Evolutionary conservation across 2,113 vertebrate species (phyloP), one percentile per base, ranked within the genome.

Genomic region (Stigmatopora nigra): DNA sequence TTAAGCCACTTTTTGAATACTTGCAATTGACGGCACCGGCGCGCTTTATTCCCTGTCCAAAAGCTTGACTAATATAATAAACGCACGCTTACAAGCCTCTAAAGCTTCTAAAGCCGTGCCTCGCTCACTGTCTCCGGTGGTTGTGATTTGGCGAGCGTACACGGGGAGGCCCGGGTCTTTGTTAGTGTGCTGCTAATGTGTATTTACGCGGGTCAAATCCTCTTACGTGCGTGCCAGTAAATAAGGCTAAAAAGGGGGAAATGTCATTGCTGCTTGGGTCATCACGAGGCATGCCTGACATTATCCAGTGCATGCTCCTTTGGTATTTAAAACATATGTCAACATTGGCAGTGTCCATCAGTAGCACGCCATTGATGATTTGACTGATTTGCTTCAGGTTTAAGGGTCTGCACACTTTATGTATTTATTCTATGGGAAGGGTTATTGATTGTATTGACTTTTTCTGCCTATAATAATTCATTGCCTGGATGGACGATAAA

Each of bases 181-280:
- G 20, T 79, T 49, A 82, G 84, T 77, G 71, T 55, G 51, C 38
- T 66, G 35, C 60, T 77, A 79, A 82, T 74, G 83, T 80, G 82
- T 68, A 63, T 81, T 82, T 79, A 81, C 79, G 69, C 6, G 65
- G 68, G 64, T 80, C 70, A 82, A 80, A 84, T 86, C 82, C 77
- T 78, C 81, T 84, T 81, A 79, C 45, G 68, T 14, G 52, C 25
- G 44, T 53, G 65, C 64, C 68, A 69, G 74, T 76, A 73, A 78
- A 77, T 70, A 80, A 67, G 72, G 73, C 79, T 83, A 62, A 66
- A 76, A 69, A 65, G 35, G 13, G 45, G 48, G 57, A 36, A 61
- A 35, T 52, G 17, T 46, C 67, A 75, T 71, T 8, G 38, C 41
- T 64, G 2, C 19, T 53, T 14, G 22, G 52, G 51, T 65, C 61